These are phyloP conservation scores for Druceiella hillmani DNA, from an alignment of 2,888 invertebrate genomes.

Conservation along the genomic window DNA sequence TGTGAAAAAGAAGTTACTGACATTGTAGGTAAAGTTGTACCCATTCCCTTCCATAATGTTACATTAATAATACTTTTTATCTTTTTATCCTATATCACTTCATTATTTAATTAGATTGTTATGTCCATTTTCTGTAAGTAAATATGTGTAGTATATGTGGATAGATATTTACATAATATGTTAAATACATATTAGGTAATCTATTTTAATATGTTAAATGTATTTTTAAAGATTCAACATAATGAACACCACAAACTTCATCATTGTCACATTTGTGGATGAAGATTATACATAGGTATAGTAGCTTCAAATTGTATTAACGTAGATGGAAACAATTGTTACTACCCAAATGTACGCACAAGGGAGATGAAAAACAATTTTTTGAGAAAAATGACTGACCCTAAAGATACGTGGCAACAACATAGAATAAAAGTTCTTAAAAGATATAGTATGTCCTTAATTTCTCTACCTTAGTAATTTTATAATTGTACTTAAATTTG, in stretches of 20 bases:
- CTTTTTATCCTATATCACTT: too few relatives aligned
- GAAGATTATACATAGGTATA: slow-evolving; percentile 6
- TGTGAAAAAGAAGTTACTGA: slow-evolving; percentile 2
- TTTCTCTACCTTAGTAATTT: too few relatives aligned
- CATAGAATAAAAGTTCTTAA: slow-evolving; percentile 1
- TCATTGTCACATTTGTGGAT: slow-evolving; percentile 8
- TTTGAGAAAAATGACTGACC: slow-evolving; percentile 8
- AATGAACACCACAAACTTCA: background rate
- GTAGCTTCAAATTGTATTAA: slow-evolving; percentile 5
- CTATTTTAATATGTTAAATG: slow-evolving; percentile 1
- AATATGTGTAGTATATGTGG: too few relatives aligned
- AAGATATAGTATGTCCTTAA: background rate
- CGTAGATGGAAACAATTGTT: slow-evolving; percentile 5
- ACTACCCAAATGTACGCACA: slow-evolving; percentile 6
- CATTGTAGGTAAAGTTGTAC: slow-evolving; percentile 2
- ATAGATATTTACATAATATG: background rate
- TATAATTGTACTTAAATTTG: too few relatives aligned
- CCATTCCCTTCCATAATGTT: slow-evolving; percentile 5
- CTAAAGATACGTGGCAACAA: slow-evolving; percentile 1
- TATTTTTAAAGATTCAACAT: slow-evolving; percentile 3
- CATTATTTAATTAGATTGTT: too few relatives aligned
- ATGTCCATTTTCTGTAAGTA: too few relatives aligned
- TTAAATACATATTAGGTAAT: background rate
- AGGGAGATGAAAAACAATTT: slow-evolving; percentile 2
- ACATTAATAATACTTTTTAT: slow-evolving; percentile 8